Base-by-base conservation (phyloP, 2,797 vertebrate species). In the Carcharodon carcharias region DNA sequence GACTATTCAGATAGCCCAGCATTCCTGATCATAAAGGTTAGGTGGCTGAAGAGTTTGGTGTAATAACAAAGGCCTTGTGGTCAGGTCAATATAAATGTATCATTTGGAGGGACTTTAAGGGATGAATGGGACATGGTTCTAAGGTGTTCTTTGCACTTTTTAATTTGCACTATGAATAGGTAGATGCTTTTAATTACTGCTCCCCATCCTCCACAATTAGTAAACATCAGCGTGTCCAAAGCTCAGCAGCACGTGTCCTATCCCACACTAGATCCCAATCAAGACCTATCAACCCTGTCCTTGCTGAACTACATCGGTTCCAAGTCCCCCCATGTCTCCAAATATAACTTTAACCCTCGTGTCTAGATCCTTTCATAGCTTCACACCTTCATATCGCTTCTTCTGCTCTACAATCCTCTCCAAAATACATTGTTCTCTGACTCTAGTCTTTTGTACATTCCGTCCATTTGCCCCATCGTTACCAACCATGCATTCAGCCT, bases 11-110 rank as follows among this genome's bases (percentile, higher is more conserved):
- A n/a, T 77, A 99, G 97, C 98, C 98, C 65, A 99, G 99, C 97
- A 98, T 99, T 96, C 98, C 99, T 96, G 99, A 99, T 0, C 98
- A 99, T 97, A 99, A 99, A 98, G 99, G 99, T 28, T 99, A 99
- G 97, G 99, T 99, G 96, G 99, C 99, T 0, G 99, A 99, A 97
- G 99, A 99, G 97, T 99, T 99, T 97, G 99, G 99, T 28, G 98
- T 99, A 96, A 98, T 99, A 96, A 99, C 99, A 98, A 99, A 99
- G 97, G 99, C 99, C 1, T 97, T 99, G 96, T 99, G 99, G 99
- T 98, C 98, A 0, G 99, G 99, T 94, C 98, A 99, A 96, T 99
- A 99, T 97, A 99, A 98, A 97, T 99, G 97, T 96, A 99, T 99
- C 97, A 99, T 99, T 97, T 98, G 99, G 0, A 98, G 98, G 95